Conservation (phyloP, 2,113 vertebrate genomes). For the Electrona antarctica region DNA sequence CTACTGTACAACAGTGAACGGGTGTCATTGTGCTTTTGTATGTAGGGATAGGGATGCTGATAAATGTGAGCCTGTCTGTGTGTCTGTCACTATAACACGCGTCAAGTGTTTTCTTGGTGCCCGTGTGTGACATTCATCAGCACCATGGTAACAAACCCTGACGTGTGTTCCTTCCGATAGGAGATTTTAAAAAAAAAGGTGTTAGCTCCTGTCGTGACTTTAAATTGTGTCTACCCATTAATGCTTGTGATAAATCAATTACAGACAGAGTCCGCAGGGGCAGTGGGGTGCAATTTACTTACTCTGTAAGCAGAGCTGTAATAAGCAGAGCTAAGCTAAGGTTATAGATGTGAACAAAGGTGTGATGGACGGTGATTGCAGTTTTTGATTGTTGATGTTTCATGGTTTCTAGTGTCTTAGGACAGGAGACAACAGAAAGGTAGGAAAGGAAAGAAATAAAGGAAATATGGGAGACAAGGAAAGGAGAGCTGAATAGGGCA, state of each 20-base stretch:
- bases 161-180: constrained; percentile 1
- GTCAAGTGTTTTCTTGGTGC: constrained; percentile 3
- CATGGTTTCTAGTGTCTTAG: too few species aligned
- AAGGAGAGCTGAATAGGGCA: neutral
- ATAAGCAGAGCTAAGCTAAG: neutral
- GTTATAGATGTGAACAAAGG: constrained; percentile 54
- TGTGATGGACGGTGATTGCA: neutral
- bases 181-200: constrained; percentile 22
- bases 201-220: neutral
- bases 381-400: constrained; percentile 24
- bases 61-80: constrained; percentile 8
- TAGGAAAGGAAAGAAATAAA: neutral
- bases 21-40: constrained; percentile 5
- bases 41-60: constrained; percentile 5
- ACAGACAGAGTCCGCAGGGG: neutral
- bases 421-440: neutral
- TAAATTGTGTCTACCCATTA: constrained; percentile 1
- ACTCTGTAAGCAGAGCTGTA: too few species aligned
- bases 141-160: constrained; percentile 18
- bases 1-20: neutral
- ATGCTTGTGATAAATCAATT: neutral
- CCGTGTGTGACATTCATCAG: constrained; percentile 30
- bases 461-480: neutral
- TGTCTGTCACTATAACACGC: neutral
- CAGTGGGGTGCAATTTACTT: too few species aligned